A percentile compares a stretch with the other conserved stretches of the same genome.
Conservation (phyloP, 2,888 invertebrate species). For the Xylota sylvarum region DNA sequence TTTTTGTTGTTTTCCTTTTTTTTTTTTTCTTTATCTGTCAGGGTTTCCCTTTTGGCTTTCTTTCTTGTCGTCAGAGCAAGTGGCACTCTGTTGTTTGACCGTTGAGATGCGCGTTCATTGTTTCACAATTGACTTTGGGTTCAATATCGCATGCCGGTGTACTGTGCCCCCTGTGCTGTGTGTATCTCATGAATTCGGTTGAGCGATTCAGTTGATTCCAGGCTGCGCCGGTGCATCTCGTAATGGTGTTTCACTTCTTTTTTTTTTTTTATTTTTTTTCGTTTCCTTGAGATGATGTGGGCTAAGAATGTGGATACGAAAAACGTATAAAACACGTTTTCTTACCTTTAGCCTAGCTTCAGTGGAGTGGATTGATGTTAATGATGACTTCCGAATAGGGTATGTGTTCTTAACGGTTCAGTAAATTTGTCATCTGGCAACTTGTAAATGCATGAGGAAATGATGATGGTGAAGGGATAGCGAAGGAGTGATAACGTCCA, state of each 20-base stretch:
- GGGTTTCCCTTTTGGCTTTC: slow-evolving; percentile 56
- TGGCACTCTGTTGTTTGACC: slow-evolving; percentile 68
- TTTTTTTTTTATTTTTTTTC: slow-evolving; percentile 22
- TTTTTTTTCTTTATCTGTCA: slow-evolving; percentile 50
- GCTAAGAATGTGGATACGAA: slow-evolving; percentile 57
- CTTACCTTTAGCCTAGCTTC: slow-evolving; percentile 59
- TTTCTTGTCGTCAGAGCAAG: slow-evolving; percentile 61
- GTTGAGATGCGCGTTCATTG: slow-evolving; percentile 75
- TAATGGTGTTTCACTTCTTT: slow-evolving; percentile 36
- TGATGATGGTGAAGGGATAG: slow-evolving; percentile 53
- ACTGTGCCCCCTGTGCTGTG: slow-evolving; percentile 55
- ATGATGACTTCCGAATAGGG: slow-evolving; percentile 77
- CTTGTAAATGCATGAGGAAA: slow-evolving; percentile 43
- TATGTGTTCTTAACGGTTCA: slow-evolving; percentile 73
- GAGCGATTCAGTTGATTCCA: slow-evolving; percentile 77
- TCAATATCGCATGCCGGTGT: slow-evolving; percentile 74
- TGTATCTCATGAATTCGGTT: slow-evolving; percentile 73
- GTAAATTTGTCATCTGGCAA: slow-evolving; percentile 76
- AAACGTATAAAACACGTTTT: slow-evolving; percentile 68
- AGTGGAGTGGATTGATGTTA: slow-evolving; percentile 75
- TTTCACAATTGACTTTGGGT: slow-evolving; percentile 76
- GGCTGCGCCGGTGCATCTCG: slow-evolving; percentile 76
- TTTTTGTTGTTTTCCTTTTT: slow-evolving; percentile 21
- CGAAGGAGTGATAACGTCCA: slow-evolving; percentile 62
- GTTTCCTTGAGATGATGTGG: slow-evolving; percentile 74